Percentiles rank a stretch among this genome's conserved stretches.
phyloP scores from a whole-genome alignment of 2,888 invertebrate species.

The Anagyrus pseudococci region DNA sequence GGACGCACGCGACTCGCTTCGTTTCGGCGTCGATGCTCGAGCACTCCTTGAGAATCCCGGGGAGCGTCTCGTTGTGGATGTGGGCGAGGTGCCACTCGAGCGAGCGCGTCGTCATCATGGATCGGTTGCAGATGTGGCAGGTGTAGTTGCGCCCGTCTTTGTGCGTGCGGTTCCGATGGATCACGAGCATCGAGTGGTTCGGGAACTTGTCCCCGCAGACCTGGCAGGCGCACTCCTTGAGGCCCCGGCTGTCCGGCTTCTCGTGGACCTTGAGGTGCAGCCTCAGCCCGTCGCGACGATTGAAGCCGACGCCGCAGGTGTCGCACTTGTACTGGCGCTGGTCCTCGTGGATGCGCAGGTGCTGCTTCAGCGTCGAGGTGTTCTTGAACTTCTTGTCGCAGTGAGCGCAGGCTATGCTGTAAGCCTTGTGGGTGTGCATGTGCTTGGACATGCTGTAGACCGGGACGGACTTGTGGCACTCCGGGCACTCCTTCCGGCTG shows the following conservation, averaged over 20 bases:
- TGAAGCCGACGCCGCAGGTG: conserved; percentile 59
- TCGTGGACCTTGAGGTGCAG: conserved; percentile 57
- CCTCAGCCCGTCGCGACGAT: conserved; percentile 56
- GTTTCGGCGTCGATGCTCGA: conserved; percentile 46
- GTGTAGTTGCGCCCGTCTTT: conserved; percentile 58
- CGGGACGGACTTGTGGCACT: conserved; percentile 57
- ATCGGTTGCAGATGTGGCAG: conserved; percentile 58
- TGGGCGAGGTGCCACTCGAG: conserved; percentile 59
- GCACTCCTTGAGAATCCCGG: conserved; percentile 45
- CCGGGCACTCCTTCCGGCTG: conserved; percentile 56
- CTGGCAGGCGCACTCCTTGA: conserved; percentile 59
- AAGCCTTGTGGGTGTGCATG: conserved; percentile 60
- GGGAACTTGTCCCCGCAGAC: conserved; percentile 59
- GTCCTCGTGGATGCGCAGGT: conserved; percentile 59
- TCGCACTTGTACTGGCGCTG: conserved; percentile 58
- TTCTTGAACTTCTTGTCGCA: conserved; percentile 61
- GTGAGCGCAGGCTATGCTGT: conserved; percentile 57
- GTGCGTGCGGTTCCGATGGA: conserved; percentile 57
- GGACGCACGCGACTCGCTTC: conserved; percentile 54
- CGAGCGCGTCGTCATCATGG: conserved; percentile 57
- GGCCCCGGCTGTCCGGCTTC: conserved; percentile 56
- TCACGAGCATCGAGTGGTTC: conserved; percentile 58
- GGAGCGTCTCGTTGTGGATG: conserved; percentile 54
- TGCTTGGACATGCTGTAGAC: conserved; percentile 60
- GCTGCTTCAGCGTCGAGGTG: conserved; percentile 58